These are phyloP conservation scores for Emesis furor DNA, from an alignment of 2,888 invertebrate species.

Conservation along the genomic window DNA sequence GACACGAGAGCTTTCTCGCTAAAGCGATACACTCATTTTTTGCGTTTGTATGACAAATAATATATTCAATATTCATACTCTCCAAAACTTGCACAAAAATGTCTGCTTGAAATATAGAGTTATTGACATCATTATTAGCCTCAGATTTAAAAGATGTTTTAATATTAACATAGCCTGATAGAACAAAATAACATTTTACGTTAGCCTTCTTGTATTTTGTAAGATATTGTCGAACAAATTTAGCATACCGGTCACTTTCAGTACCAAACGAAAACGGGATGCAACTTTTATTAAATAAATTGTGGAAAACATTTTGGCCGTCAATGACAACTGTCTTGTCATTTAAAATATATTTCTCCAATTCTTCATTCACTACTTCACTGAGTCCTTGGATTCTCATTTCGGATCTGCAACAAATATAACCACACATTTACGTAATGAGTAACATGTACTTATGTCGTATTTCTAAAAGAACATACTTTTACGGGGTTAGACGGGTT, in stretches of 20 bases:
- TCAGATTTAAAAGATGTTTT: conserved; percentile 51
- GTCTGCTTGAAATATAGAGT: conserved; percentile 76
- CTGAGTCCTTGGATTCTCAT: conserved; percentile 60
- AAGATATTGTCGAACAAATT: conserved; percentile 71
- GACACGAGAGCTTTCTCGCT: conserved; percentile 78
- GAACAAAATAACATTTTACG: conserved; percentile 79
- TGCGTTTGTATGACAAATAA: conserved; percentile 75
- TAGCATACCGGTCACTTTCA: conserved; percentile 77
- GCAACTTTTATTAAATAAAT: conserved; percentile 67
- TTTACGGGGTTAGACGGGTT: too few species aligned
- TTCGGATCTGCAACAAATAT: conserved; percentile 6
- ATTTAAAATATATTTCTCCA: conserved; percentile 58
- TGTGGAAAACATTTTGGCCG: conserved; percentile 77
- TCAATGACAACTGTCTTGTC: conserved; percentile 79
- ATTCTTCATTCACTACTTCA: conserved; percentile 18
- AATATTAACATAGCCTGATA: conserved; percentile 77
- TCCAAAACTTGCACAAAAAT: conserved; percentile 76
- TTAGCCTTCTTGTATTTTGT: conserved; percentile 77
- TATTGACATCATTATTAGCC: conserved; percentile 14
- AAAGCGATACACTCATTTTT: conserved; percentile 78
- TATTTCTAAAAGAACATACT: too few species aligned
- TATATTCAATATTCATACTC: conserved; percentile 77
- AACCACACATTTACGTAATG: too few species aligned
- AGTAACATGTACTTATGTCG: too few species aligned
- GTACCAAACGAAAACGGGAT: conserved; percentile 76